Conservation (phyloP, 2,888 invertebrate genomes). For the Apomyelois bistriatella region DNA sequence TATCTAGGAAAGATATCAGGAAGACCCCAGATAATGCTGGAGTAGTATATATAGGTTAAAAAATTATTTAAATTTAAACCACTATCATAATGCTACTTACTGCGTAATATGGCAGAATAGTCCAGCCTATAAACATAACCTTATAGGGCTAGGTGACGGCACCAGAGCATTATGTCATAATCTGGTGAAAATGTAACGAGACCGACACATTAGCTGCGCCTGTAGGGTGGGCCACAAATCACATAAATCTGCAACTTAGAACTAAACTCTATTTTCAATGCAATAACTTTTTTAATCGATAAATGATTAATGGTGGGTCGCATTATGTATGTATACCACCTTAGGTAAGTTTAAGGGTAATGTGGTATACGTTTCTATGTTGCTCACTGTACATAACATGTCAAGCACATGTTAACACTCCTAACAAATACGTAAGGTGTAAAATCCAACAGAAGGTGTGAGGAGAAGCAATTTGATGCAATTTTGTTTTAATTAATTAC, state of each 20-base stretch:
- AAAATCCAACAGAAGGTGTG: background rate
- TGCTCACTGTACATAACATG: background rate
- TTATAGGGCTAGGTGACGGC: constrained; percentile 18
- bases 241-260: background rate
- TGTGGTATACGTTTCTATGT: too few relatives aligned
- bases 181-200: constrained; percentile 48
- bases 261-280: background rate
- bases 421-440: background rate
- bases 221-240: constrained; percentile 14
- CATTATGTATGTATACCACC: too few relatives aligned
- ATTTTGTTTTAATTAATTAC: background rate
- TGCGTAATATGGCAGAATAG: constrained; percentile 12
- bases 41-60: too few relatives aligned
- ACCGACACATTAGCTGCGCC: constrained; percentile 26
- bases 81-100: background rate
- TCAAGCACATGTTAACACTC: background rate
- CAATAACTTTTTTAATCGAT: too few relatives aligned
- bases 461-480: background rate
- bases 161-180: constrained; percentile 41
- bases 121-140: constrained; percentile 8
- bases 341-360: too few relatives aligned
- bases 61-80: too few relatives aligned
- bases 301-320: too few relatives aligned
- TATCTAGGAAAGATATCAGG: too few relatives aligned
- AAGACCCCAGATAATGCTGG: too few relatives aligned